These are phyloP conservation scores for Epizoanthus ramosus DNA, from an alignment of 92 coral and sea anemone species.

Conservation along the genomic window DNA sequence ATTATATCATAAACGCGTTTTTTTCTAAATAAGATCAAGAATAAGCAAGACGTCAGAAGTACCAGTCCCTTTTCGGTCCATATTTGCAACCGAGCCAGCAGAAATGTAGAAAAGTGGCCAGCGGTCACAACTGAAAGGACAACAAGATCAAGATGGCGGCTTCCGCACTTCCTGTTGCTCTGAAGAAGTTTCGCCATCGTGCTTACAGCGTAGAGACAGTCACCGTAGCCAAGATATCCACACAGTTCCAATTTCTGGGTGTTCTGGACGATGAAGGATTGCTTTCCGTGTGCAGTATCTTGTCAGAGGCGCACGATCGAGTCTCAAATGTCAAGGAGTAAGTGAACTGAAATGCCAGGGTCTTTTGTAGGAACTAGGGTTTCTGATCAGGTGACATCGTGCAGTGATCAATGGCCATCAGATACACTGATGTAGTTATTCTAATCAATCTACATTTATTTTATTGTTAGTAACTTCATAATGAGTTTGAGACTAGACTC, in stretches of 20 bases:
- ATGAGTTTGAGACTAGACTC: too few species aligned
- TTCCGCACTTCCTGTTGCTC: slow-evolving; percentile 68
- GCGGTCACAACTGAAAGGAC: slow-evolving; percentile 11
- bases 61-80: too few species aligned
- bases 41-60: too few species aligned
- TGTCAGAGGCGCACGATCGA: slow-evolving; percentile 32
- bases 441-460: too few species aligned
- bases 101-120: not conserved
- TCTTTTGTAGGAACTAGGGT: too few species aligned
- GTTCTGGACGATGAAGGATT: slow-evolving; percentile 47
- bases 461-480: too few species aligned
- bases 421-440: too few species aligned
- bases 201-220: slow-evolving; percentile 3
- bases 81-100: too few species aligned
- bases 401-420: not conserved
- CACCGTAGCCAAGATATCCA: slow-evolving; percentile 48
- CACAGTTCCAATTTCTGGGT: slow-evolving; percentile 53
- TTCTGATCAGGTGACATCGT: not conserved
- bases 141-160: slow-evolving; percentile 91
- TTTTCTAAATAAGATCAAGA: too few species aligned
- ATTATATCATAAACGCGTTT: too few species aligned
- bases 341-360: not conserved
- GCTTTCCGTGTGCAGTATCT: slow-evolving; percentile 33
- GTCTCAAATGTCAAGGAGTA: slow-evolving; percentile 49
- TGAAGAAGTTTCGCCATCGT: slow-evolving; percentile 65